Base-by-base conservation (phyloP, 1,140 invertebrate genomes). In the Drepana arcuata region DNA sequence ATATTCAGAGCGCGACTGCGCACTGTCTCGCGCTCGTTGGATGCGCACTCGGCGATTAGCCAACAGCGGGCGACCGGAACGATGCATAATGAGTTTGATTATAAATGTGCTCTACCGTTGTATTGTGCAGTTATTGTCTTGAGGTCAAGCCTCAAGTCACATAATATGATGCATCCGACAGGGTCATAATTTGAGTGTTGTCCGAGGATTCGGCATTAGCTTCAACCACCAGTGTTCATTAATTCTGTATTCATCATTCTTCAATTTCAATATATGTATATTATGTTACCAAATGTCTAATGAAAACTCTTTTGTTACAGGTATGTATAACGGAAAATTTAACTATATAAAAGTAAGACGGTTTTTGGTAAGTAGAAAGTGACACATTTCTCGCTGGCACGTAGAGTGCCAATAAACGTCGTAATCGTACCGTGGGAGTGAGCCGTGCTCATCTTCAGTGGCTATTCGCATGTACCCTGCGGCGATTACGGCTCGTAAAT, bases 1-100 rank as follows among this genome's bases (percentile, higher is more conserved):
- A 27, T 34, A 69, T 66, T 69, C 51, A 73, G 72, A 71, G 65
- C 72, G 60, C 44, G 61, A 60, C 63, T 48, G 60, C 56, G 39
- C 41, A 42, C 54, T 29, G 50, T 71, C 36, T 34, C 21, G 36
- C 41, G 41, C 41, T 45, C 35, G 31, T 14, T 30, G 34, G 29
- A 26, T 48, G 34, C 41, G 37, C 23, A 37, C 37, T 23, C 31
- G 32, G 25, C 29, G 47, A 61, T 67, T 52, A 53, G 27, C 43
- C 26, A 36, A 33, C 29, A 37, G 29, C 52, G 45, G 58, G 51
- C 60, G 48, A 47, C 42, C 57, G 59, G 59, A 68, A 73, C 64
- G 25, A n/a, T 16, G 25, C 24, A 30, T 64, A 64, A 67, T 61
- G 61, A 68, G 59, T 55, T 56, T 56, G 9, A 58, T 63, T 65